Conservation (phyloP, 2,113 vertebrate genomes). For the Nyctibius bracteatus region DNA sequence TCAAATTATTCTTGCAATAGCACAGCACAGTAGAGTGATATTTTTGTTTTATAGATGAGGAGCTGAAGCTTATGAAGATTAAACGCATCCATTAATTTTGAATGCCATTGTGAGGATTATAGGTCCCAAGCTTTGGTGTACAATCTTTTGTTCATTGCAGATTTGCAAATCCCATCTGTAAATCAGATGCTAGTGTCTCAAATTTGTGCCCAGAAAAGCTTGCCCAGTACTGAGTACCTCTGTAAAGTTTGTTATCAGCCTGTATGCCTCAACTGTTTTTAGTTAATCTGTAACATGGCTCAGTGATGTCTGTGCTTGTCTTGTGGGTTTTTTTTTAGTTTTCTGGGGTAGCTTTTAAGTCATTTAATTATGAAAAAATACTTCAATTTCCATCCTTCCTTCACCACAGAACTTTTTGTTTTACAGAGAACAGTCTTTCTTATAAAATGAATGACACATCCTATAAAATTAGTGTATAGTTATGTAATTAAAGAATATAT, state of each 20-base stretch:
- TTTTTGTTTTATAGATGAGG: neutral
- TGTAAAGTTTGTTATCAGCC: neutral
- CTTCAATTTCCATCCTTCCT: neutral
- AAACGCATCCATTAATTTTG: neutral
- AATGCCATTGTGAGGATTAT: neutral
- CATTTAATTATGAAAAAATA: neutral
- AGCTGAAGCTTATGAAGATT: neutral
- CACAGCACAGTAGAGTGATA: neutral
- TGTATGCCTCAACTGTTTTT: neutral
- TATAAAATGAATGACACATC: neutral
- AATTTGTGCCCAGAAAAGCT: neutral
- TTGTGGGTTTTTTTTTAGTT: neutral
- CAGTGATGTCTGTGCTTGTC: neutral
- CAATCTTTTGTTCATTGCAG: neutral
- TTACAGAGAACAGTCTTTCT: neutral
- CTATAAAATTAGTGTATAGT: neutral
- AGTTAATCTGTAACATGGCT: neutral
- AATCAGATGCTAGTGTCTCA: neutral
- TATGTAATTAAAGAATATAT: neutral
- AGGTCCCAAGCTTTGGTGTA: neutral
- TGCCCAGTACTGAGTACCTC: neutral
- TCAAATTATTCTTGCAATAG: neutral
- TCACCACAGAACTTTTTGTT: neutral
- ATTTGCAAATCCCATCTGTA: neutral
- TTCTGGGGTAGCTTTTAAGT: neutral